These are phyloP conservation scores for Andrena minutula DNA, from an alignment of 2,888 invertebrate species.

Conservation along the genomic window DNA sequence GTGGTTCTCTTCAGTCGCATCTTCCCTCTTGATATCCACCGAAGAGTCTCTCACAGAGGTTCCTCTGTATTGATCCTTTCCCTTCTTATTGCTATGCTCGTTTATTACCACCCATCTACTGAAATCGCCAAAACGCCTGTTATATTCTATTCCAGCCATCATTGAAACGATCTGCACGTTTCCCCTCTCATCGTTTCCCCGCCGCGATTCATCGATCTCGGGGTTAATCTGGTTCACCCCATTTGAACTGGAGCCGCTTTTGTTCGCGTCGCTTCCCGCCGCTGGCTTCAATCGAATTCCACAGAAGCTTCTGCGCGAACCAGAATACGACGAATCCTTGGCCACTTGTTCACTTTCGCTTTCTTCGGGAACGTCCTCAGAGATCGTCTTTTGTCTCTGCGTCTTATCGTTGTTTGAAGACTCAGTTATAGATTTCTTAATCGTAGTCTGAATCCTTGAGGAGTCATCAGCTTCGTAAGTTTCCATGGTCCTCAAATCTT, in stretches of 20 bases:
- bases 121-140: constrained; percentile 9
- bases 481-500: not conserved
- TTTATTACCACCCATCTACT: not conserved
- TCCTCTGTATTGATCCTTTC: not conserved
- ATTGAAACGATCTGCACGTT: constrained; percentile 41
- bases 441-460: not conserved
- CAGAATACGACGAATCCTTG: not conserved
- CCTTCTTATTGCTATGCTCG: not conserved
- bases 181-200: not conserved
- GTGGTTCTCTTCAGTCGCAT: not conserved
- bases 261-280: not conserved
- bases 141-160: constrained; percentile 41
- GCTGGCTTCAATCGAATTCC: not conserved
- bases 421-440: not conserved
- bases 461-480: not conserved
- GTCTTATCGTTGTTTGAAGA: not conserved
- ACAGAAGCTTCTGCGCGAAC: not conserved
- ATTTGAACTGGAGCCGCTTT: not conserved
- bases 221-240: not conserved
- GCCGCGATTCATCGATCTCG: not conserved
- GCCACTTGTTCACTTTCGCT: not conserved
- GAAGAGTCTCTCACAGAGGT: not conserved
- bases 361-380: not conserved
- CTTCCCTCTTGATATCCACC: not conserved
- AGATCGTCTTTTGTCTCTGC: not conserved